A percentile compares a stretch with the other conserved stretches of the same genome.
These are phyloP conservation scores for Aythya baeri DNA, from an alignment of 2,113 vertebrate genomes.

Conservation along the genomic window DNA sequence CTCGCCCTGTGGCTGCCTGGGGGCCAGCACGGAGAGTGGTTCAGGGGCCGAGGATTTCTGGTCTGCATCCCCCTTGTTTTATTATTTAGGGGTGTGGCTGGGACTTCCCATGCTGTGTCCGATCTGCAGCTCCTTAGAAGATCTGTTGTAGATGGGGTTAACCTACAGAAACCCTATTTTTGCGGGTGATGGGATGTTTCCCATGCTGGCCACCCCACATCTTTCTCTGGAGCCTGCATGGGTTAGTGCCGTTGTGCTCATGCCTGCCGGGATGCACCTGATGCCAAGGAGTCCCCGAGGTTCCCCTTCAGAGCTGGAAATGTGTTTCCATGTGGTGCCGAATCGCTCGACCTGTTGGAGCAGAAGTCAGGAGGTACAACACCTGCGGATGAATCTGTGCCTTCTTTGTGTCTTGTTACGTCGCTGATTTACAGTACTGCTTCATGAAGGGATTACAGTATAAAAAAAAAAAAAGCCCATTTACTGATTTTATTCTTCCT, in stretches of 20 bases:
- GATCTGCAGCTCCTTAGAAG: too few relatives aligned
- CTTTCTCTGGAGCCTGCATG: not conserved
- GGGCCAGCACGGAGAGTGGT: not conserved
- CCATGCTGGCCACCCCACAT: too few relatives aligned
- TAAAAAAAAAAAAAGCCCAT: not conserved
- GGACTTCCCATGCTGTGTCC: not conserved
- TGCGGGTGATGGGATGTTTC: not conserved
- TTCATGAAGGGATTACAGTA: not conserved
- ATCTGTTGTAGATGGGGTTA: not conserved
- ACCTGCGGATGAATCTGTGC: not conserved
- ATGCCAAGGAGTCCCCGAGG: not conserved
- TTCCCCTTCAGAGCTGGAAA: fast-evolving
- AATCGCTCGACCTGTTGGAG: not conserved
- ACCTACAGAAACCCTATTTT: not conserved
- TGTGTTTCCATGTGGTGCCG: not conserved
- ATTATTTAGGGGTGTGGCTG: not conserved
- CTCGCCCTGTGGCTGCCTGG: not conserved
- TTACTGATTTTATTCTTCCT: slow-evolving; percentile 51
- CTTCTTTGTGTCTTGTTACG: not conserved
- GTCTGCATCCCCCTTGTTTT: not conserved
- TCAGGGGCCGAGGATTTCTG: not conserved
- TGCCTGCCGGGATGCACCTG: not conserved
- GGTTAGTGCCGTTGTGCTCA: not conserved
- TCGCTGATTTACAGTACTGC: slow-evolving; percentile 32
- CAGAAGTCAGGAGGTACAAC: not conserved